phyloP scores from a whole-genome alignment of 2,113 vertebrate genomes.

The Centropus bengalensis region DNA sequence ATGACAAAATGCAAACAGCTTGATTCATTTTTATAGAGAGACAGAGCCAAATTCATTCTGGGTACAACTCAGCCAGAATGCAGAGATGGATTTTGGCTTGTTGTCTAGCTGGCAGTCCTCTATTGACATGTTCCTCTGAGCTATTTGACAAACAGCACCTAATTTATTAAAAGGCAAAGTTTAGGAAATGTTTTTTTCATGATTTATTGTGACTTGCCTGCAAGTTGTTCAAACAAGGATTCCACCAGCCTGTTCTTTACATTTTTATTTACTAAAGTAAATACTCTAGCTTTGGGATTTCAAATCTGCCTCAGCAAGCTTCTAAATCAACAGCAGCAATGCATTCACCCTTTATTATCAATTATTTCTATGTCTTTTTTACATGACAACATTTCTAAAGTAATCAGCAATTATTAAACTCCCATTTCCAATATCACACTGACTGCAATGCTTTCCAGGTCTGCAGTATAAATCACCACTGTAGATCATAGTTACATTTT shows the following conservation, averaged over 20 bases:
- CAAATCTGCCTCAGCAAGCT: neutral
- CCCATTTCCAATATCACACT: neutral
- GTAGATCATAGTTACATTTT: neutral
- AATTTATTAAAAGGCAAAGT: constrained; percentile 43
- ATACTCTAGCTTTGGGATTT: neutral
- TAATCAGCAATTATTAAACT: constrained; percentile 32
- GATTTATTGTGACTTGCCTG: constrained; percentile 37
- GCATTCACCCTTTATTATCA: neutral
- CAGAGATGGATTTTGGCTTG: constrained; percentile 40
- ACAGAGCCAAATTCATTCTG: constrained; percentile 45
- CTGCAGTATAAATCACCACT: neutral
- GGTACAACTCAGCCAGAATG: neutral
- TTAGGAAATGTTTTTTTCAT: constrained; percentile 9
- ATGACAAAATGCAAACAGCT: constrained; percentile 63
- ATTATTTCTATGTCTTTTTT: constrained; percentile 1
- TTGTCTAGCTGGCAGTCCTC: constrained; percentile 5
- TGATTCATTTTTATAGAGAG: constrained; percentile 35
- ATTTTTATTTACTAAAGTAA: constrained; percentile 36
- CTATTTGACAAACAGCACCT: constrained; percentile 20
- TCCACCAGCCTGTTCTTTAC: neutral
- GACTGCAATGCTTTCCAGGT: neutral
- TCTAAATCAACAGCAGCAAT: constrained; percentile 44
- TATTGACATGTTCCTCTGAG: constrained; percentile 15
- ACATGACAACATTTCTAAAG: constrained; percentile 9
- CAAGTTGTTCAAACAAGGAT: neutral